phyloP scores from a whole-genome alignment of 2,113 vertebrate genomes.

The Pelecanus crispus region DNA sequence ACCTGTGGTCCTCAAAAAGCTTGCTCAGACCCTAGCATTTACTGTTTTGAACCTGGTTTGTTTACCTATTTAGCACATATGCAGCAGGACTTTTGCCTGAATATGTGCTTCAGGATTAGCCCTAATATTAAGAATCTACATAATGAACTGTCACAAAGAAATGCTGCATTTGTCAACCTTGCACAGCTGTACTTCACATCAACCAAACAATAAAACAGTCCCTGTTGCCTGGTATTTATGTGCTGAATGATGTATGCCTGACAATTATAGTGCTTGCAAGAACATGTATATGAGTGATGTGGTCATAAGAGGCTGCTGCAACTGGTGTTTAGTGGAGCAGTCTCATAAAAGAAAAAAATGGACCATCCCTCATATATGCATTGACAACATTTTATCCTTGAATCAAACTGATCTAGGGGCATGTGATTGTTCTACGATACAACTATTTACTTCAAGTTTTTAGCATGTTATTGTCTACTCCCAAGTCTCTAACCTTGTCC shows the following conservation, averaged over 20 bases:
- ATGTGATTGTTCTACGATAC: not conserved
- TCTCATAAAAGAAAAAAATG: not conserved
- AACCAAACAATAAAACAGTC: not conserved
- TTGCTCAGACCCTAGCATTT: not conserved
- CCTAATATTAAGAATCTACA: not conserved
- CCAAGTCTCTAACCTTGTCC: not conserved
- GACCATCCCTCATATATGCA: not conserved
- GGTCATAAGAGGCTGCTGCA: not conserved
- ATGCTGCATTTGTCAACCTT: not conserved
- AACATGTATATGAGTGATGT: not conserved
- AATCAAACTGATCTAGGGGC: not conserved
- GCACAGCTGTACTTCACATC: slow-evolving; percentile 9
- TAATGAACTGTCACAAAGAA: slow-evolving; percentile 26
- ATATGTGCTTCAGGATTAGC: not conserved
- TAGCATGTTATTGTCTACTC: not conserved
- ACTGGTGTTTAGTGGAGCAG: not conserved
- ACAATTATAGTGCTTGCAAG: not conserved
- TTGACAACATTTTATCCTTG: not conserved
- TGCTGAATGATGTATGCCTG: not conserved
- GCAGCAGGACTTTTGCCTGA: not conserved
- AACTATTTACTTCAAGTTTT: not conserved
- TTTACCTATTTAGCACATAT: not conserved
- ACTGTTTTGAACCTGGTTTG: not conserved
- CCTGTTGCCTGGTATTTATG: not conserved
- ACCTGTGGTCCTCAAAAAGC: not conserved